phyloP scores from a whole-genome alignment of 2,888 invertebrate genomes.

The Disparrhopalites patrizii region DNA sequence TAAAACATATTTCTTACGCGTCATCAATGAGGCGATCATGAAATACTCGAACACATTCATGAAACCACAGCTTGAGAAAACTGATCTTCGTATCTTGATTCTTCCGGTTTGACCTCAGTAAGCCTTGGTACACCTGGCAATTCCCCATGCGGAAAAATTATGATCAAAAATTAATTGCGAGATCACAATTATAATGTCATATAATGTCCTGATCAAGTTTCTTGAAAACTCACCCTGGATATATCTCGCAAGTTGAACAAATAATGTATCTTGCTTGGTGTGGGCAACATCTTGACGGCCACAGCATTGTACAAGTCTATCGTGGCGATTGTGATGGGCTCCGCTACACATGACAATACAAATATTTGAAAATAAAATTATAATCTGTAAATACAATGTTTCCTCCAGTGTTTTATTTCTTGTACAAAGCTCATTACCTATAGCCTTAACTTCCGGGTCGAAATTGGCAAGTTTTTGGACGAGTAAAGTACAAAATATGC shows the following conservation, averaged over 20 bases:
- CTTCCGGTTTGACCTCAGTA: conserved; percentile 71
- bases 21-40: conserved; percentile 76
- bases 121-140: conserved; percentile 67
- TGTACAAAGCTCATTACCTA: conserved; percentile 54
- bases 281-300: conserved; percentile 71
- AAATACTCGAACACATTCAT: conserved; percentile 80
- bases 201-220: neutral
- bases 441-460: conserved; percentile 71
- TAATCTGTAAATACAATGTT: neutral
- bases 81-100: conserved; percentile 68
- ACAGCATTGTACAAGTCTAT: conserved; percentile 74
- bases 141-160: too few relatives aligned
- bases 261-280: conserved; percentile 85
- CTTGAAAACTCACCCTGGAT: conserved; percentile 61
- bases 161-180: too few relatives aligned
- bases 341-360: conserved; percentile 53
- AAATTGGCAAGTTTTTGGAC: conserved; percentile 72
- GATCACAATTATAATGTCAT: neutral
- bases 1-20: conserved; percentile 53
- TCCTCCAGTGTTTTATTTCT: neutral
- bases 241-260: conserved; percentile 84
- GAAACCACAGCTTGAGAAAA: conserved; percentile 77
- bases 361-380: conserved; percentile 47
- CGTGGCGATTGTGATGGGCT: conserved; percentile 67
- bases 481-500: conserved; percentile 82